phyloP scores from a whole-genome alignment of 2,888 invertebrate genomes.

The Abrostola tripartita region DNA sequence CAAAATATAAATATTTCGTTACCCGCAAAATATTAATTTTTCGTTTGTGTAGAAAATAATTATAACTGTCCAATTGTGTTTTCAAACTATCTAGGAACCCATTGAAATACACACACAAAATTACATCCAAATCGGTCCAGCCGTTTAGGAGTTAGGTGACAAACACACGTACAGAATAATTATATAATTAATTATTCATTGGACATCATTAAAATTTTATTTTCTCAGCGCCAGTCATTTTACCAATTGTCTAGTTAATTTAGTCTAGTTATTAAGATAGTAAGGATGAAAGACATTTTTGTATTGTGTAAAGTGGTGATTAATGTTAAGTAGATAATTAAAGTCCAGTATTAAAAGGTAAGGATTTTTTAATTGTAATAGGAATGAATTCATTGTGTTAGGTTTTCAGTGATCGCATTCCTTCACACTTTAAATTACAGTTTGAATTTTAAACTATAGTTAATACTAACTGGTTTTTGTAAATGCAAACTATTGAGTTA shows the following conservation, averaged over 20 bases:
- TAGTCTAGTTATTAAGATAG: slow-evolving; percentile 52
- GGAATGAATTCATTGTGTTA: slow-evolving; percentile 48
- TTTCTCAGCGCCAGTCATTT: not conserved
- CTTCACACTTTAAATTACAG: slow-evolving; percentile 42
- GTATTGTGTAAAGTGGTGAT: slow-evolving; percentile 60
- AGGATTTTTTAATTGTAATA: slow-evolving; percentile 51
- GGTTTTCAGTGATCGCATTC: slow-evolving; percentile 54
- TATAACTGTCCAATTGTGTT: no score
- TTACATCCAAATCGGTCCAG: no score
- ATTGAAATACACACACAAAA: no score
- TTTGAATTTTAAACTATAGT: slow-evolving; percentile 39
- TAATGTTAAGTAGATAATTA: slow-evolving; percentile 64
- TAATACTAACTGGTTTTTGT: slow-evolving; percentile 25
- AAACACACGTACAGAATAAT: no score
- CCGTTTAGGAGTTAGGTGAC: no score
- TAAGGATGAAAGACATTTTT: slow-evolving; percentile 69
- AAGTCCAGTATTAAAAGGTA: slow-evolving; percentile 69
- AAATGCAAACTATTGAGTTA: slow-evolving; percentile 46
- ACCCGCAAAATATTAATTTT: not conserved
- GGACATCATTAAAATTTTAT: no score
- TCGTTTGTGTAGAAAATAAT: no score
- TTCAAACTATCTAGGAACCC: no score
- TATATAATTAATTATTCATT: no score
- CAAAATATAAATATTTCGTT: not conserved
- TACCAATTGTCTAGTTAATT: slow-evolving; percentile 34